Percentiles rank a stretch among this genome's conserved stretches.
phyloP scores from a whole-genome alignment of 2,797 vertebrate species.

The Otolemur crassicaudatus region DNA sequence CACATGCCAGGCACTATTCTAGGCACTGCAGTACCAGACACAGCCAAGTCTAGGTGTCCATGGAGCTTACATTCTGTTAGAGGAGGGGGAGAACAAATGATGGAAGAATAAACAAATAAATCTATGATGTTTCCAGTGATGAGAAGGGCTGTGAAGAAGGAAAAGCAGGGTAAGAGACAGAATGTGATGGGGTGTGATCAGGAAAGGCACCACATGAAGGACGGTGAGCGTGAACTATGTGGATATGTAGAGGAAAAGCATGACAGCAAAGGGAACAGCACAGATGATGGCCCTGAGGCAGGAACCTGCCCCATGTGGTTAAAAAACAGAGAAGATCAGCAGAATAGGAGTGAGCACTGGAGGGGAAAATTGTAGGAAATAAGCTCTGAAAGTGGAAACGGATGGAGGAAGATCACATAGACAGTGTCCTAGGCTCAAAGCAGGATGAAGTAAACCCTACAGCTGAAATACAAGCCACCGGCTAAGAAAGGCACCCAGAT shows the following conservation, averaged over 20 bases:
- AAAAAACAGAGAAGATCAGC: not conserved
- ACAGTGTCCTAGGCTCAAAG: not conserved
- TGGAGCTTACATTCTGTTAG: not conserved
- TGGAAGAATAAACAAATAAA: not conserved
- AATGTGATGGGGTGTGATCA: accelerated
- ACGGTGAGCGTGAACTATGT: not conserved
- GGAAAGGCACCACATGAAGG: not conserved
- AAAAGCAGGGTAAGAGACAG: not conserved
- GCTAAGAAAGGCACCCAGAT: not conserved
- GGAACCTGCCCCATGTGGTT: not conserved
- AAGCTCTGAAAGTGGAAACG: not conserved
- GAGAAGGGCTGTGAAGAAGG: not conserved
- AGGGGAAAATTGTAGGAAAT: not conserved
- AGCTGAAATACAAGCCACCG: not conserved
- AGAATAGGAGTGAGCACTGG: not conserved
- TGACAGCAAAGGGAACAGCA: not conserved
- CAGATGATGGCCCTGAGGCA: not conserved
- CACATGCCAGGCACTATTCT: not conserved
- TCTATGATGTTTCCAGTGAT: not conserved
- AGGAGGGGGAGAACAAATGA: not conserved
- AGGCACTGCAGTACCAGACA: not conserved
- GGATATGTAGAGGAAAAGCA: not conserved
- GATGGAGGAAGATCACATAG: not conserved
- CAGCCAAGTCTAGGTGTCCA: not conserved
- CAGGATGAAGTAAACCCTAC: not conserved